Conservation (phyloP, 2,797 vertebrate genomes). For the Hydrocynus forskahlii region DNA sequence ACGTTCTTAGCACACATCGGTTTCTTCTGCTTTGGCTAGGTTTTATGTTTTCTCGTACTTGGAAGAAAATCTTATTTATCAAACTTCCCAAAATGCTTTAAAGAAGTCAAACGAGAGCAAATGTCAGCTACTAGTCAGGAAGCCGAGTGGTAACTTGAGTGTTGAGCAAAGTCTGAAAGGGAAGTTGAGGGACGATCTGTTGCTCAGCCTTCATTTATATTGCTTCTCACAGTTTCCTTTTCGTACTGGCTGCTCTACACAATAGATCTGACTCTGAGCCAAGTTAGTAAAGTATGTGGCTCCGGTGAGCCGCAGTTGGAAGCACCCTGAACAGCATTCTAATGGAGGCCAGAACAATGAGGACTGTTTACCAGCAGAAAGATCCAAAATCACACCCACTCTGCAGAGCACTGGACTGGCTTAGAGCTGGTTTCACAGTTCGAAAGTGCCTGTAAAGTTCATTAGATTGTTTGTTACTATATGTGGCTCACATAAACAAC, state of each 20-base stretch:
- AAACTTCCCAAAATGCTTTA: background rate
- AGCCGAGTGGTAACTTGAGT: background rate
- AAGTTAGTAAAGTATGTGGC: constrained; percentile 28
- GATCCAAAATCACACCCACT: constrained; percentile 23
- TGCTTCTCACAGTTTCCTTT: background rate
- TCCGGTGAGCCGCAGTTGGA: constrained; percentile 5
- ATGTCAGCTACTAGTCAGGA: background rate
- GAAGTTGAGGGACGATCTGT: background rate
- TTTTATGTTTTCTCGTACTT: background rate
- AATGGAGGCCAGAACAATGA: constrained; percentile 32
- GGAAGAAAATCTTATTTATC: background rate
- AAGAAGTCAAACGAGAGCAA: background rate
- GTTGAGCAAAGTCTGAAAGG: background rate
- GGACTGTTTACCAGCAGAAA: background rate
- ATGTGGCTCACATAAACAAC: background rate
- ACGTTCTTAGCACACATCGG: background rate
- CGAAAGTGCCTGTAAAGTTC: background rate
- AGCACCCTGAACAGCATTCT: constrained; percentile 37
- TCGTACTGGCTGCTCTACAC: background rate
- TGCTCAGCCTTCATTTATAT: background rate
- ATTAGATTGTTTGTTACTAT: background rate
- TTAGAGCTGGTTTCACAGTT: background rate
- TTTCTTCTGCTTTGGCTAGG: background rate
- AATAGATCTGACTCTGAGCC: constrained; percentile 34
- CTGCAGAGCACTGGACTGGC: background rate